A percentile compares a stretch with the other conserved stretches of the same genome.
Conservation (phyloP, 2,888 invertebrate genomes). For the Criorhina ranunculi region DNA sequence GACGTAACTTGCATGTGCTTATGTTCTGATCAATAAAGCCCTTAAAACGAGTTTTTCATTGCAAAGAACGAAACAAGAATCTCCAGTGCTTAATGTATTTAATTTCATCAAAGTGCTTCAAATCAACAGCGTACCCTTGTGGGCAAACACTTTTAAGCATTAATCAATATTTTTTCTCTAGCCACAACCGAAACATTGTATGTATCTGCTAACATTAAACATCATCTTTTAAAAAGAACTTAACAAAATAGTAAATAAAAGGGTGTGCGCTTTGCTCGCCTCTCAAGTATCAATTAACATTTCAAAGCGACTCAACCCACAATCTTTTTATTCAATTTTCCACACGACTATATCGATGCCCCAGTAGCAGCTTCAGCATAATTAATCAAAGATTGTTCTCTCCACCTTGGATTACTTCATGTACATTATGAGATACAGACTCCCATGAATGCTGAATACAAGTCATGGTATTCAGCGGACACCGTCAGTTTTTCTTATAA, state of each 20-base stretch:
- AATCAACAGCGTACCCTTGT: background rate
- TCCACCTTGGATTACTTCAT: constrained; percentile 12
- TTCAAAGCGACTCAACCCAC: background rate
- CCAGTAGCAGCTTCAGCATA: background rate
- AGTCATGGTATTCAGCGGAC: background rate
- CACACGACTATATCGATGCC: background rate
- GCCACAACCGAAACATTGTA: background rate
- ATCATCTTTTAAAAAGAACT: background rate
- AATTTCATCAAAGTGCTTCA: background rate
- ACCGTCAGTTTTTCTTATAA: background rate
- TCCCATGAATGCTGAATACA: constrained; percentile 4
- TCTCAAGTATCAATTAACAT: background rate
- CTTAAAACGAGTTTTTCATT: no score
- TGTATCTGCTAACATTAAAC: background rate
- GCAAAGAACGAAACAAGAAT: no score
- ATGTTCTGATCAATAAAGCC: no score
- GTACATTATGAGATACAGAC: background rate
- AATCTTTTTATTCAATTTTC: constrained; percentile 12
- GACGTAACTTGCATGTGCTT: no score
- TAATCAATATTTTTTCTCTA: background rate
- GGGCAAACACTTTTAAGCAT: constrained; percentile 14
- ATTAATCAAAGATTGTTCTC: constrained; percentile 1
- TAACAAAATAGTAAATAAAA: background rate
- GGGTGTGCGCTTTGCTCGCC: background rate
- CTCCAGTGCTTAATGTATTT: no score